Conservation (phyloP, 2,888 invertebrate species). For the Biston betularia region DNA sequence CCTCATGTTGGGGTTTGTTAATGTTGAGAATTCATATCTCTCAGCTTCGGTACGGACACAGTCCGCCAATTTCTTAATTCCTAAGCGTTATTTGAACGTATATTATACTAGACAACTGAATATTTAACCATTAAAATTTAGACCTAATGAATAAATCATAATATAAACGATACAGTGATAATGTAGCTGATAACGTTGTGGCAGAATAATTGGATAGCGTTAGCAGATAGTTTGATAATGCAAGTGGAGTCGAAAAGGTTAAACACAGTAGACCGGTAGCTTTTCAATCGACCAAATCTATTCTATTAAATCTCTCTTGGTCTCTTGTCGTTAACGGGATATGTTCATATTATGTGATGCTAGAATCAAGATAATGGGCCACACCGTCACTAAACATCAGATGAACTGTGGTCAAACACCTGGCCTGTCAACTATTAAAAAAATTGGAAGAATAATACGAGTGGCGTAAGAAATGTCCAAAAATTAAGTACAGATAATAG, state of each 20-base stretch:
- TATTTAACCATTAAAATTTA: slow-evolving; percentile 3
- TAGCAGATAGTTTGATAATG: slow-evolving; percentile 18
- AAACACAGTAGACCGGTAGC: slow-evolving; percentile 5
- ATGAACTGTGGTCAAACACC: too few species aligned
- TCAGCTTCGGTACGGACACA: too few species aligned
- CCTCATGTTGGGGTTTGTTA: too few species aligned
- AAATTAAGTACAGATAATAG: background rate
- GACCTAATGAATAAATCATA: slow-evolving; percentile 16
- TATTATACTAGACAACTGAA: slow-evolving; percentile 2
- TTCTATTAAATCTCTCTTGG: slow-evolving; percentile 6
- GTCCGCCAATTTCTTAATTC: background rate
- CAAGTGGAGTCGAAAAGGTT: slow-evolving; percentile 21
- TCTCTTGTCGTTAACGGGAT: background rate
- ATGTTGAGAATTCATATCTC: too few species aligned
- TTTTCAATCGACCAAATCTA: background rate
- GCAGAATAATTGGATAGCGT: slow-evolving; percentile 19
- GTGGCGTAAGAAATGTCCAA: background rate
- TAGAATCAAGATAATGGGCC: too few species aligned
- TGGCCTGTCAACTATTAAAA: too few species aligned
- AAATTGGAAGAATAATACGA: background rate
- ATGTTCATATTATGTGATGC: background rate
- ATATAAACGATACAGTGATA: slow-evolving; percentile 20
- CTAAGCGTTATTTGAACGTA: background rate
- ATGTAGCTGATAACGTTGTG: slow-evolving; percentile 4
- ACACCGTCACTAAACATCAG: too few species aligned